Base-by-base conservation (phyloP, 2,797 vertebrate species). In the Oreonectes daqikongensis region DNA sequence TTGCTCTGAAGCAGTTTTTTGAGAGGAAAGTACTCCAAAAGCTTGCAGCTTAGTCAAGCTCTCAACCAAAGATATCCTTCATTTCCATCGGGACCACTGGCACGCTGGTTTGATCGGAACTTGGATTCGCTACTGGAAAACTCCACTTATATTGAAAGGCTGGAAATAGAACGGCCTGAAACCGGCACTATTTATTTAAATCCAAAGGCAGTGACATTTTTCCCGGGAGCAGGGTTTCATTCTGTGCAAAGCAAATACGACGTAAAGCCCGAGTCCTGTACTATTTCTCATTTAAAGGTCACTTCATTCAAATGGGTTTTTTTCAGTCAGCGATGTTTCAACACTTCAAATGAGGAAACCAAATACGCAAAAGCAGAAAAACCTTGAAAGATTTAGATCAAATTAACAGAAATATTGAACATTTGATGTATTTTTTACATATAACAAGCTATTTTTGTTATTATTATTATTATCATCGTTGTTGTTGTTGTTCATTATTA, bases 101-200 rank as follows among this genome's bases (percentile, higher is more conserved):
- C 72, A 69, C 28, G 12, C 69, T 52, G 67, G 68, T 73, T 77
- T 77, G 52, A 48, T 55, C 75, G 53, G 22, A 32, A 46, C 69
- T 75, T 79, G 82, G 63, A 74, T 35, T 20, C 48, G 28, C 48
- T 74, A 28, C 57, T 48, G 77, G 79, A 81, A 81, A 81, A 71
- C 76, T 79, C 66, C 30, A 28, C 59, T 76, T 72, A 46, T 57
- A 76, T 44, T 65, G 68, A 71, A 38, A 72, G 61, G 20, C 64
- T 71, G 12, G 42, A 82, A 77, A 55, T 65, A 70, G 52, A 76
- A 71, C 18, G 15, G n/a, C 63, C 46, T 67, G 73, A 77, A 77
- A 68, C 61, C 9, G 57, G 64, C 63, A 59, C 63, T 77, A 61
- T 80, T 76, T 72, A 81, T 81, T 81, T 67, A 68, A 72, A 72